phyloP scores from a whole-genome alignment of 2,113 vertebrate species.

The Oncorhynchus tshawytscha region DNA sequence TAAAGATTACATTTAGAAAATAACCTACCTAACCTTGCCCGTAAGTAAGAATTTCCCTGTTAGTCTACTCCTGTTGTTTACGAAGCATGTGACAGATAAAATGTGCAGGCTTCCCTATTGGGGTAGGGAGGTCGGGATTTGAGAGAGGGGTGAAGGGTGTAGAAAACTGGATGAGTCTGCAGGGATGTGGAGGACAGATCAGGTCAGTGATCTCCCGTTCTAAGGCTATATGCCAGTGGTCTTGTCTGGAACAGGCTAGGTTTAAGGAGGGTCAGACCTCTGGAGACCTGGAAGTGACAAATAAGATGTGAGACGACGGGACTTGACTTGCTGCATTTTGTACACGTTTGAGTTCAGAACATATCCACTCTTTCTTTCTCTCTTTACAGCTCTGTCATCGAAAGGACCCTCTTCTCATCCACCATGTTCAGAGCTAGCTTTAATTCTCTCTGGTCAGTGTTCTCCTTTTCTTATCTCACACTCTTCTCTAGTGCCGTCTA shows the following conservation, averaged over 20 bases:
- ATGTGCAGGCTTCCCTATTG: too few species aligned
- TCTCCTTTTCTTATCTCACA: not conserved
- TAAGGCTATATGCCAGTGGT: slow-evolving; percentile 27
- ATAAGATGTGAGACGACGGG: slow-evolving; percentile 55
- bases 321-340: not conserved
- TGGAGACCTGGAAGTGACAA: slow-evolving; percentile 34
- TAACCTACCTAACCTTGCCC: too few species aligned
- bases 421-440: slow-evolving; percentile 40
- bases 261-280: not conserved
- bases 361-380: slow-evolving; percentile 16
- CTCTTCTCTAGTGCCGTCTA: not conserved
- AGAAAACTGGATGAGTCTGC: not conserved
- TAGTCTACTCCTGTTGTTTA: too few species aligned
- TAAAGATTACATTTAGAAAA: too few species aligned
- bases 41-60: too few species aligned
- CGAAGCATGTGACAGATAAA: too few species aligned
- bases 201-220: slow-evolving; percentile 24
- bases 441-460: slow-evolving; percentile 30
- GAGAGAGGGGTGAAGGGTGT: too few species aligned
- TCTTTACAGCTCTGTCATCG: slow-evolving; percentile 35
- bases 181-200: slow-evolving; percentile 17
- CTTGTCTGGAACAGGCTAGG: slow-evolving; percentile 19
- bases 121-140: too few species aligned
- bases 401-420: slow-evolving; percentile 36
- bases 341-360: slow-evolving; percentile 33